Percentiles rank a stretch among this genome's conserved stretches.
phyloP scores from a whole-genome alignment of 2,797 vertebrate species.

The Sardinella longiceps region DNA sequence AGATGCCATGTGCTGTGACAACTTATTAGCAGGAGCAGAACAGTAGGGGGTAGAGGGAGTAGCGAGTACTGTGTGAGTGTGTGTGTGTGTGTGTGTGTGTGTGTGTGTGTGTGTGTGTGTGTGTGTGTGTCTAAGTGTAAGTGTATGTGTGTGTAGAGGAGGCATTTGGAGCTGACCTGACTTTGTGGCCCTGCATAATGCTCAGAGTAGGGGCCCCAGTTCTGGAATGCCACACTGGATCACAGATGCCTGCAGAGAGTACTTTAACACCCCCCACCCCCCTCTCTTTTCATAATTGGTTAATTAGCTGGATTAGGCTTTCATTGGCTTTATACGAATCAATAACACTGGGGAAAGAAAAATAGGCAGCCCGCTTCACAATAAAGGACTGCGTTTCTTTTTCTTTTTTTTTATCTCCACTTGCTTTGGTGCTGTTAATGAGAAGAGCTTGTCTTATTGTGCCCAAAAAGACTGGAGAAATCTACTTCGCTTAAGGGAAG shows the following conservation, averaged over 20 bases:
- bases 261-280: background rate
- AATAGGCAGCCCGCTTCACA: background rate
- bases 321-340: constrained; percentile 17
- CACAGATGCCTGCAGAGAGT: background rate
- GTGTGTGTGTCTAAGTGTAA: background rate
- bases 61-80: background rate
- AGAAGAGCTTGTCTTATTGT: background rate
- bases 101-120: background rate
- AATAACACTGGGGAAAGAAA: background rate
- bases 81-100: background rate
- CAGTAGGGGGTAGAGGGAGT: constrained; percentile 25
- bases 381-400: constrained; percentile 4
- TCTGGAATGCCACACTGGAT: constrained; percentile 2
- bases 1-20: constrained; percentile 58
- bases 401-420: background rate
- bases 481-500: background rate
- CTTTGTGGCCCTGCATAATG: constrained; percentile 40
- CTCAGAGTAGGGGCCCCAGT: constrained; percentile 25
- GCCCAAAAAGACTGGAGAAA: background rate
- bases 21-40: constrained; percentile 47
- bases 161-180: constrained; percentile 42
- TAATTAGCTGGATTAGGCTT: constrained; percentile 16
- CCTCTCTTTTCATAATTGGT: background rate
- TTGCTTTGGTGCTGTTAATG: background rate
- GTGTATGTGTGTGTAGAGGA: background rate